A percentile compares a stretch with the other conserved stretches of the same genome.
Evolutionary conservation across 2,113 vertebrate genomes (phyloP).

Genomic region (Arenaria interpres): DNA sequence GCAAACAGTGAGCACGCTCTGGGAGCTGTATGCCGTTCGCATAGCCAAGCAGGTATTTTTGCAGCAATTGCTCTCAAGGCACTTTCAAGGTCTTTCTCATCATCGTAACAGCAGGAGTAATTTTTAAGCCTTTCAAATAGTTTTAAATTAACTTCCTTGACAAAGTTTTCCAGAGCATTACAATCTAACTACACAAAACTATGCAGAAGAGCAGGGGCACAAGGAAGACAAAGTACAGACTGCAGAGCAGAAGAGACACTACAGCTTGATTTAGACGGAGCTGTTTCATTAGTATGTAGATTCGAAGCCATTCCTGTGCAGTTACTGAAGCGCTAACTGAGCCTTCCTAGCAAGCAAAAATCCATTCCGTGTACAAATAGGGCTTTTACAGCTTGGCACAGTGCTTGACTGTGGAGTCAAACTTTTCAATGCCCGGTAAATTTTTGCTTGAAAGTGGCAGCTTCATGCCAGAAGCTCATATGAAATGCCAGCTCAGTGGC

Average conservation of each 20-base stretch:
- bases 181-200: not conserved
- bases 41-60: not conserved
- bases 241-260: not conserved
- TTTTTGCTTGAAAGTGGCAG: constrained; percentile 44
- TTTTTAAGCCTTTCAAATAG: not conserved
- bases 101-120: not conserved
- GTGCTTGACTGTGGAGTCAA: not conserved
- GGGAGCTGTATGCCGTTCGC: not conserved
- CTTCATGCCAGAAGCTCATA: constrained; percentile 5
- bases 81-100: not conserved
- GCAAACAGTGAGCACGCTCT: accelerated
- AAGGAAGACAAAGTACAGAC: not conserved
- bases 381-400: constrained; percentile 34
- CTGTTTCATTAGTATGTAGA: not conserved
- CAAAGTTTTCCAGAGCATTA: not conserved
- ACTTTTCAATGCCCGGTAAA: not conserved
- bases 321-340: not conserved
- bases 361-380: not conserved
- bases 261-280: not conserved
- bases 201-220: not conserved
- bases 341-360: not conserved
- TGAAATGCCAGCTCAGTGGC: constrained; percentile 13
- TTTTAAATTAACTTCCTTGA: not conserved
- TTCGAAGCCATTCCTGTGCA: not conserved
- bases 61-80: not conserved